phyloP scores from a whole-genome alignment of 2,888 invertebrate genomes.

The Mongoloraphidia duomilia region DNA sequence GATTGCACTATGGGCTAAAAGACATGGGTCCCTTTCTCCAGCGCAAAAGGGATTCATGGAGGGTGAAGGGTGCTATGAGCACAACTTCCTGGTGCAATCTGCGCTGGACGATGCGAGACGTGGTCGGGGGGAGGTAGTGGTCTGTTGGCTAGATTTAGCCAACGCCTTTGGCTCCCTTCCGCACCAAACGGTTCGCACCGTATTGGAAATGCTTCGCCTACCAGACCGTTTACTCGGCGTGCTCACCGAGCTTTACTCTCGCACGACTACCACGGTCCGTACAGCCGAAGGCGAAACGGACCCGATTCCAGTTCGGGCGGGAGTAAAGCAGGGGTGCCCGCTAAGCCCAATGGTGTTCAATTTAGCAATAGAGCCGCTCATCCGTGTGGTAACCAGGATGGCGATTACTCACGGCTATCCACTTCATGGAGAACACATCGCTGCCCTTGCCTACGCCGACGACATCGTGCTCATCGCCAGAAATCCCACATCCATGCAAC shows the following conservation, averaged over 20 bases:
- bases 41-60: slow-evolving; percentile 18
- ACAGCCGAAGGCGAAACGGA: slow-evolving; percentile 10
- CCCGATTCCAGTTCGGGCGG: slow-evolving; percentile 15
- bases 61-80: slow-evolving; percentile 22
- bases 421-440: background rate
- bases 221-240: slow-evolving; percentile 8
- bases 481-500: background rate
- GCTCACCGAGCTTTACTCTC: slow-evolving; percentile 12
- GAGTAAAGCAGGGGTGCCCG: slow-evolving; percentile 24
- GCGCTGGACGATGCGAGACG: slow-evolving; percentile 16
- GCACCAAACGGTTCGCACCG: slow-evolving; percentile 18
- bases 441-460: background rate
- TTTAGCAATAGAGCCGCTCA: background rate
- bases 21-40: no score
- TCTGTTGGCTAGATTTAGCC: slow-evolving; percentile 24
- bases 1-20: no score
- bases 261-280: slow-evolving; percentile 11
- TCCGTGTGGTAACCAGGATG: background rate
- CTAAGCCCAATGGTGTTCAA: slow-evolving; percentile 10
- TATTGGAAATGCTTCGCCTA: slow-evolving; percentile 16
- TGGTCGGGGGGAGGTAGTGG: slow-evolving; percentile 6
- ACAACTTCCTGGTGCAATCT: slow-evolving; percentile 23
- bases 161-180: slow-evolving; percentile 27
- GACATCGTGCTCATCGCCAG: slow-evolving; percentile 19
- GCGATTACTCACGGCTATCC: background rate